Evolutionary conservation across 2,113 vertebrate species (phyloP).

Genomic region (Echinops telfairi): DNA sequence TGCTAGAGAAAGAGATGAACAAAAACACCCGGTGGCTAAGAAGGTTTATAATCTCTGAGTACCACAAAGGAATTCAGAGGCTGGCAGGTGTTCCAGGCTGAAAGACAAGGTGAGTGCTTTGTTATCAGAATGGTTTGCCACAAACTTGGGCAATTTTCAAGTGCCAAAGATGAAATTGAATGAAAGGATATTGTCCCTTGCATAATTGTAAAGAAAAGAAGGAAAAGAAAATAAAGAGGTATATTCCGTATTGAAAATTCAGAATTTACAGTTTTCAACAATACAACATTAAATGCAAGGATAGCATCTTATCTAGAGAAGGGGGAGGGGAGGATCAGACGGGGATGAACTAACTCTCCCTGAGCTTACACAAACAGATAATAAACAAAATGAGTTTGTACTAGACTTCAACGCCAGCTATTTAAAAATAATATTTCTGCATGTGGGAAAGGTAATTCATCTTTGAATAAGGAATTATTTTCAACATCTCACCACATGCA

Average conservation of each 20-base stretch:
- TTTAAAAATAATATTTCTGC: conserved; percentile 49
- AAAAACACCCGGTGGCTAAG: conserved; percentile 55
- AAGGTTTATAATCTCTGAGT: conserved; percentile 44
- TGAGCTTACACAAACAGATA: conserved; percentile 62
- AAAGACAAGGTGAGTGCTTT: conserved; percentile 6
- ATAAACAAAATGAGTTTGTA: conserved; percentile 47
- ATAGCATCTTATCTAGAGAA: conserved; percentile 32
- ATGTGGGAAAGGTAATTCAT: not conserved
- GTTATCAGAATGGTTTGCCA: conserved; percentile 41
- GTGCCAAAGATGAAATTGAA: not conserved
- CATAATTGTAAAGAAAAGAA: not conserved
- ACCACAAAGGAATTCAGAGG: not conserved
- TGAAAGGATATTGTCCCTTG: not conserved
- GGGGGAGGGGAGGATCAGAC: conserved; percentile 26
- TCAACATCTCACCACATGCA: not conserved
- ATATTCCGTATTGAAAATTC: conserved; percentile 20
- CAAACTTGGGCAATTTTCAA: conserved; percentile 25
- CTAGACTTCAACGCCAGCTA: conserved; percentile 31
- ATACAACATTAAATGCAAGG: not conserved
- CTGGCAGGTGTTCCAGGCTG: not conserved
- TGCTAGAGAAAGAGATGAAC: conserved; percentile 53
- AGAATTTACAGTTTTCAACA: conserved; percentile 37
- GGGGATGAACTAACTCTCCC: conserved; percentile 66
- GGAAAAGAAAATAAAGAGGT: not conserved
- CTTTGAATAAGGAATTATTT: not conserved